Evolutionary conservation across 2,797 vertebrate species (phyloP).

Genomic region (Acanthornis magna): DNA sequence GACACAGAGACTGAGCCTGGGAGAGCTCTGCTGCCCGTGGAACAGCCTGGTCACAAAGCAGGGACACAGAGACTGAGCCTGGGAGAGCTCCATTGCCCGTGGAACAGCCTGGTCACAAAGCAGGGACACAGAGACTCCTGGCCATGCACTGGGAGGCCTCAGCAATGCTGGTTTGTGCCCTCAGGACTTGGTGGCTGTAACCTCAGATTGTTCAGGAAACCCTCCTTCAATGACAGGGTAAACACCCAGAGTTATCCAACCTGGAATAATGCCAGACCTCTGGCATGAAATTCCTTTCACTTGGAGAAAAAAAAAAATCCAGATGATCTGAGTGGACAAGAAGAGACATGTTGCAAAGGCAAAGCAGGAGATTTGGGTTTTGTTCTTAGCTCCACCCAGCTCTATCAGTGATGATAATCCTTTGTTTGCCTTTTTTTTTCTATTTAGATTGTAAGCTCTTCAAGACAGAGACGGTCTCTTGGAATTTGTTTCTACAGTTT

Average conservation of each 20-base stretch:
- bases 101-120: neutral
- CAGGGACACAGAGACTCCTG: neutral
- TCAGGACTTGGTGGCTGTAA: neutral
- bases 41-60: too few relatives aligned
- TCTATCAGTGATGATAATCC: slow-evolving; percentile 41
- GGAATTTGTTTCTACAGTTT: slow-evolving; percentile 43
- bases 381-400: slow-evolving; percentile 28
- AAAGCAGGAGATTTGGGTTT: neutral
- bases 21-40: neutral
- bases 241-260: slow-evolving; percentile 14
- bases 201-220: neutral
- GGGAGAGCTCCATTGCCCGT: neutral
- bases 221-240: neutral
- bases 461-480: slow-evolving; percentile 24
- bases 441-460: slow-evolving; percentile 36
- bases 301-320: neutral
- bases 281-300: slow-evolving; percentile 1
- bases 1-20: neutral
- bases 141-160: neutral
- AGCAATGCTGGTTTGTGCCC: neutral
- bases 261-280: neutral
- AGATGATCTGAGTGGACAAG: slow-evolving; percentile 36
- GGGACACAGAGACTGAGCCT: neutral
- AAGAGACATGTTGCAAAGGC: slow-evolving; percentile 22
- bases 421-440: slow-evolving; percentile 42